Percentiles rank a stretch among this genome's conserved stretches.
phyloP scores from a whole-genome alignment of 2,888 invertebrate genomes.

The Chelonus formosanus region DNA sequence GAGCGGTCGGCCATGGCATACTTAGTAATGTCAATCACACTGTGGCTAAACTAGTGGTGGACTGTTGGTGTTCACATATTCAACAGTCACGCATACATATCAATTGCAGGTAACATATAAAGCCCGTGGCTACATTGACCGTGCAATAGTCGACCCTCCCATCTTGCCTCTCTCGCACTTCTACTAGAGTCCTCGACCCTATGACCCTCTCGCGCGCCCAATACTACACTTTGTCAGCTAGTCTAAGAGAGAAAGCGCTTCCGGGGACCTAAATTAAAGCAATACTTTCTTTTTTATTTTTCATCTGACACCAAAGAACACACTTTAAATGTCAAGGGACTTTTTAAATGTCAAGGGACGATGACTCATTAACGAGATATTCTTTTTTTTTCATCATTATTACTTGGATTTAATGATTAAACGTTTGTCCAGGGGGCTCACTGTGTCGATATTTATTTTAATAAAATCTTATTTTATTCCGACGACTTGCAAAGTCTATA shows the following conservation, averaged over 20 bases:
- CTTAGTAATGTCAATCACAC: constrained; percentile 66
- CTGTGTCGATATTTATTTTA: too few relatives aligned
- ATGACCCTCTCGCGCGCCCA: constrained; percentile 27
- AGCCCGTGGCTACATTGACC: constrained; percentile 32
- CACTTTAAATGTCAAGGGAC: constrained; percentile 6
- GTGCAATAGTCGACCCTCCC: constrained; percentile 27
- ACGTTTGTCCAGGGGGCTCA: too few relatives aligned
- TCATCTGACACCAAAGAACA: not conserved
- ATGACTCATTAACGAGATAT: constrained; percentile 3
- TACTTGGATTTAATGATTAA: not conserved
- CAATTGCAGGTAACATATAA: constrained; percentile 9
- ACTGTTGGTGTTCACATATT: constrained; percentile 4
- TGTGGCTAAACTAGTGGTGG: constrained; percentile 47
- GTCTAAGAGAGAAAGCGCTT: constrained; percentile 30
- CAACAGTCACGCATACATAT: constrained; percentile 17
- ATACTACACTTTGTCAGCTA: constrained; percentile 12
- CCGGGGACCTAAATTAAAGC: constrained; percentile 33
- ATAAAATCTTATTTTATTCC: too few relatives aligned
- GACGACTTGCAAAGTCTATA: too few relatives aligned
- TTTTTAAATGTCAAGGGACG: constrained; percentile 11
- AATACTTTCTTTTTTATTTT: constrained; percentile 33
- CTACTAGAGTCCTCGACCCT: constrained; percentile 32
- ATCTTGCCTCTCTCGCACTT: constrained; percentile 12
- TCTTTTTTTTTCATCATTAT: not conserved
- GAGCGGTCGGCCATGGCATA: constrained; percentile 65